These are phyloP conservation scores for Melanotaenia maccullochi DNA, from an alignment of 2,797 vertebrate genomes.

Conservation along the genomic window DNA sequence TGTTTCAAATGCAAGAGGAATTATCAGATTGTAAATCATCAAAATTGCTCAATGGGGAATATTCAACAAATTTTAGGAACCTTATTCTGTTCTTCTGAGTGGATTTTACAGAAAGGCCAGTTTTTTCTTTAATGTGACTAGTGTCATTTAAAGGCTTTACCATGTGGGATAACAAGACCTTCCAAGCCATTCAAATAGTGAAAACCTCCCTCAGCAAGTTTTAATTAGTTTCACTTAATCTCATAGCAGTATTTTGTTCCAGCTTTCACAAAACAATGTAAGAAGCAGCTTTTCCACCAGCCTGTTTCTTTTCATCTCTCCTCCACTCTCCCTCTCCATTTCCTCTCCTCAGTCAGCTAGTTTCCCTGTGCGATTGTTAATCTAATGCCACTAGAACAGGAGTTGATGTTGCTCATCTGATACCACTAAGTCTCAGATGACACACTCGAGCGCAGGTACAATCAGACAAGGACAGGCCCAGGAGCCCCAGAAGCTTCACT, in stretches of 20 bases:
- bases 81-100: not conserved
- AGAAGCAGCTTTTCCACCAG: conserved; percentile 1
- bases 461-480: conserved; percentile 61
- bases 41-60: not conserved
- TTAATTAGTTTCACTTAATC: conserved; percentile 16
- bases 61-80: not conserved
- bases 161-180: conserved; percentile 7
- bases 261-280: conserved; percentile 21
- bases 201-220: conserved; percentile 3
- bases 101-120: not conserved
- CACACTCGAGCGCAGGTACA: conserved; percentile 54
- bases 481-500: conserved; percentile 57
- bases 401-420: conserved; percentile 62
- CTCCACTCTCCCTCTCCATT: conserved; percentile 17
- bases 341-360: conserved; percentile 23
- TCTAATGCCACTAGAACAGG: conserved; percentile 53
- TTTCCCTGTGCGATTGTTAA: conserved; percentile 48
- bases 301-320: conserved; percentile 8
- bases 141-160: not conserved
- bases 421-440: conserved; percentile 59
- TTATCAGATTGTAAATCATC: not conserved
- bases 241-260: conserved; percentile 9
- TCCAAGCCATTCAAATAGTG: conserved; percentile 1
- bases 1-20: not conserved
- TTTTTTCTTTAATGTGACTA: not conserved